phyloP scores from a whole-genome alignment of 2,797 vertebrate species.

The Neopelma chrysocephalum region DNA sequence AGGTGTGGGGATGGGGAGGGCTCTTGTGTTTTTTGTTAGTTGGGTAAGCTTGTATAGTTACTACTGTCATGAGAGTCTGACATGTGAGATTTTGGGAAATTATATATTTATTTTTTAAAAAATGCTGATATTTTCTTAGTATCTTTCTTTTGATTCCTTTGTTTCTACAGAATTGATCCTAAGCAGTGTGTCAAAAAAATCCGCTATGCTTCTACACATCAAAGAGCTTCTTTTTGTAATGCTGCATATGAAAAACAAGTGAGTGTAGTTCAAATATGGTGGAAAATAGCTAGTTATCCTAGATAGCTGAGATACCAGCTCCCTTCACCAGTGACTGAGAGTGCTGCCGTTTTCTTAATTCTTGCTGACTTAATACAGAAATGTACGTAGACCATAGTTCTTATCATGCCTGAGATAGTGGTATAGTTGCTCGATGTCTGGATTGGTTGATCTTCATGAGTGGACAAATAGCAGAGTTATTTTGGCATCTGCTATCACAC shows the following conservation, averaged over 20 bases:
- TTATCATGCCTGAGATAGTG: neutral
- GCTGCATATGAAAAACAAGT: neutral
- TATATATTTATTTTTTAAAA: neutral
- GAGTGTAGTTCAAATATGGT: neutral
- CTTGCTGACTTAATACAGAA: neutral
- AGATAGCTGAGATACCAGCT: neutral
- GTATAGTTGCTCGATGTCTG: neutral
- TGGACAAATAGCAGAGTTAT: neutral
- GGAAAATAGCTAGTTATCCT: neutral
- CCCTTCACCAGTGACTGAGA: neutral
- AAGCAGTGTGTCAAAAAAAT: neutral
- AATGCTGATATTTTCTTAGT: slow-evolving; percentile 23
- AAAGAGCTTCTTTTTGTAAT: neutral
- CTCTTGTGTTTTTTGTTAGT: neutral
- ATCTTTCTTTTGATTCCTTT: slow-evolving; percentile 6
- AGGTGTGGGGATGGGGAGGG: neutral
- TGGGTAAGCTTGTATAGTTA: neutral
- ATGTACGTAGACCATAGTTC: neutral
- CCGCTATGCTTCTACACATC: neutral
- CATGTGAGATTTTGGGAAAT: neutral
- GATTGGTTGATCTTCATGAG: neutral
- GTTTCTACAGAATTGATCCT: neutral
- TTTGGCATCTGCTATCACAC: neutral
- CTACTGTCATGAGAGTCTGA: neutral
- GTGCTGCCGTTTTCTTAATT: neutral